A percentile compares a stretch with the other conserved stretches of the same genome.
Conservation (phyloP, 1,140 invertebrate species). For the Drosophila burlai region DNA sequence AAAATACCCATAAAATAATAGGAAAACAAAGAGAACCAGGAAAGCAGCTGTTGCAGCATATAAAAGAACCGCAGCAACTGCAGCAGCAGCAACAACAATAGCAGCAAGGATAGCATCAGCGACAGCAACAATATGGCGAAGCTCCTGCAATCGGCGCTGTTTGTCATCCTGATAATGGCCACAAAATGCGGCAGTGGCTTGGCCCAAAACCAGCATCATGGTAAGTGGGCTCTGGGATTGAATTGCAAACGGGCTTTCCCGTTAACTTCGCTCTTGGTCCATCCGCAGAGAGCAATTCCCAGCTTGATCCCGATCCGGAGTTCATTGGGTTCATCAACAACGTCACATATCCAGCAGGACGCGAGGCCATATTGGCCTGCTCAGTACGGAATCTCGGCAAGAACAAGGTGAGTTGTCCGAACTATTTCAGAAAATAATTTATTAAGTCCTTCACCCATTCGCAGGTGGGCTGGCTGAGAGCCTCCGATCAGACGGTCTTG, state of each 20-base stretch:
- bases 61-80: conserved; percentile 38
- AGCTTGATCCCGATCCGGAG: conserved; percentile 87
- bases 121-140: conserved; percentile 59
- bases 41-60: conserved; percentile 37
- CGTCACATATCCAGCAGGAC: conserved; percentile 92
- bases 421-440: background rate
- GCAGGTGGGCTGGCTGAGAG: conserved; percentile 96
- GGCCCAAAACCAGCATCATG: conserved; percentile 77
- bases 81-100: conserved; percentile 32
- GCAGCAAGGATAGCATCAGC: conserved; percentile 18
- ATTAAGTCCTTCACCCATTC: background rate
- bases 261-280: conserved; percentile 22
- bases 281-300: conserved; percentile 75
- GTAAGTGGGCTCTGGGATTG: conserved; percentile 57
- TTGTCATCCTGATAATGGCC: conserved; percentile 78
- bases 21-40: conserved; percentile 40
- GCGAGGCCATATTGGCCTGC: conserved; percentile 93
- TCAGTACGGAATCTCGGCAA: conserved; percentile 92
- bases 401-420: conserved; percentile 89
- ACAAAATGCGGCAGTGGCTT: conserved; percentile 65
- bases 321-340: conserved; percentile 93
- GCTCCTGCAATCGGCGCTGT: conserved; percentile 60
- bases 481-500: conserved; percentile 95
- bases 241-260: background rate
- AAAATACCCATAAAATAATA: conserved; percentile 69